These are phyloP conservation scores for Hydrocynus forskahlii DNA, from an alignment of 2,797 vertebrate species.

Conservation along the genomic window DNA sequence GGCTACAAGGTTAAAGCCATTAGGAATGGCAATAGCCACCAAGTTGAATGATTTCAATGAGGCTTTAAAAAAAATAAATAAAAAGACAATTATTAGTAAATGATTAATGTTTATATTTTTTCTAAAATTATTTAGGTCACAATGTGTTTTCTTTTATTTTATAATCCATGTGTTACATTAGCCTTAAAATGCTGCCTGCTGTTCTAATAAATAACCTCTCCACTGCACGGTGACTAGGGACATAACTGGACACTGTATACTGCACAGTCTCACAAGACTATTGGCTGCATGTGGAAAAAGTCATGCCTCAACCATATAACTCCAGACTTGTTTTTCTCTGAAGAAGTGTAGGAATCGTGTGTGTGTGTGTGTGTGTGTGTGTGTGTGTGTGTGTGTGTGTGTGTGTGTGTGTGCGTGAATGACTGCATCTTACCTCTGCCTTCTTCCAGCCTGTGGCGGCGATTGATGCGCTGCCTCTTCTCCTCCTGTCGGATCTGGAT, in stretches of 20 bases:
- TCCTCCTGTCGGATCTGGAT: conserved; percentile 98
- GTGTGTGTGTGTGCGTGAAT: not conserved
- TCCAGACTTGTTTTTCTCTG: not conserved
- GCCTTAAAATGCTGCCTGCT: not conserved
- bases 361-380: not conserved
- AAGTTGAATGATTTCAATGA: no score
- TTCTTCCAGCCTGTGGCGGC: conserved; percentile 93
- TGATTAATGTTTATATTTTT: no score
- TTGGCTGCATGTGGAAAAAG: not conserved
- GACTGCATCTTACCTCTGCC: conserved; percentile 87
- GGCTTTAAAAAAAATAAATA: no score
- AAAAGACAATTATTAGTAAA: no score
- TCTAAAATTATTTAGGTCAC: no score
- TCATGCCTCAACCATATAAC: not conserved
- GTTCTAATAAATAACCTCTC: not conserved
- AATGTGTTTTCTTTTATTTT: not conserved
- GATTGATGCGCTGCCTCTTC: conserved; percentile 94
- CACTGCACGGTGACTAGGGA: not conserved
- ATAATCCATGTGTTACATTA: not conserved
- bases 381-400: not conserved
- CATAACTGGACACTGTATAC: not conserved
- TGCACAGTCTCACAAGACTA: not conserved
- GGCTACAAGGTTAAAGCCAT: not conserved
- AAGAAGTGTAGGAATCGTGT: not conserved
- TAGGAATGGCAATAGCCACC: no score